Percentiles rank a stretch among this genome's conserved stretches.
These are phyloP conservation scores for Pluvialis apricaria DNA, from an alignment of 2,113 vertebrate species.

Conservation along the genomic window DNA sequence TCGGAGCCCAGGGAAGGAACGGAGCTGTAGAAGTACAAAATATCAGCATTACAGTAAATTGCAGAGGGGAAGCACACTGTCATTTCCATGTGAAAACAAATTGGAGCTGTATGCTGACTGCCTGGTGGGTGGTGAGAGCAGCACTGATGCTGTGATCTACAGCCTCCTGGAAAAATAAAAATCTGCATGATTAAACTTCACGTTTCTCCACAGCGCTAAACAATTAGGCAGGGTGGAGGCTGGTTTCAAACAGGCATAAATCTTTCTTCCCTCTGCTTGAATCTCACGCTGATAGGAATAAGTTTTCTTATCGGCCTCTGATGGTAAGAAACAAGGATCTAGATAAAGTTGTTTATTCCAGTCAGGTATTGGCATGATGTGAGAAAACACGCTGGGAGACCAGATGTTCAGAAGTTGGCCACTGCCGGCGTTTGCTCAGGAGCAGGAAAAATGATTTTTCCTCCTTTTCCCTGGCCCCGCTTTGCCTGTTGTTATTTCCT, in stretches of 20 bases:
- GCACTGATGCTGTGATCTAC: neutral
- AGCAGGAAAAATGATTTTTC: slow-evolving; percentile 42
- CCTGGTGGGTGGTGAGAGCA: slow-evolving; percentile 1
- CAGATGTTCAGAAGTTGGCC: slow-evolving; percentile 35
- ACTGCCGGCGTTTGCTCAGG: neutral
- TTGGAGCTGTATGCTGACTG: neutral
- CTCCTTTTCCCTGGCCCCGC: slow-evolving; percentile 5
- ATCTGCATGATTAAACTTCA: neutral
- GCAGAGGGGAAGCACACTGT: neutral
- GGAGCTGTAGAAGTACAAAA: neutral
- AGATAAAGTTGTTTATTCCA: slow-evolving; percentile 63
- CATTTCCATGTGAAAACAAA: neutral
- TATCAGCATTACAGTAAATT: neutral
- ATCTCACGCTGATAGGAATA: slow-evolving; percentile 44
- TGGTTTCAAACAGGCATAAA: neutral
- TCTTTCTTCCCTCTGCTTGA: slow-evolving; percentile 1
- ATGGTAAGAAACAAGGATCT: slow-evolving; percentile 36
- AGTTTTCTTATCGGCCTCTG: slow-evolving; percentile 34
- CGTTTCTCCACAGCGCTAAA: neutral
- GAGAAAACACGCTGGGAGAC: slow-evolving; percentile 33
- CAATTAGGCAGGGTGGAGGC: slow-evolving; percentile 35
- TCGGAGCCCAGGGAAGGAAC: neutral
- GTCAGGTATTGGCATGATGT: slow-evolving; percentile 41
- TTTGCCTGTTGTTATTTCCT: slow-evolving; percentile 38
- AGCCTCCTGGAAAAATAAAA: slow-evolving; percentile 6